Evolutionary conservation across 2,113 vertebrate species (phyloP), one percentile per base, ranked within the genome.

Genomic region (Lichenostomus cassidix): DNA sequence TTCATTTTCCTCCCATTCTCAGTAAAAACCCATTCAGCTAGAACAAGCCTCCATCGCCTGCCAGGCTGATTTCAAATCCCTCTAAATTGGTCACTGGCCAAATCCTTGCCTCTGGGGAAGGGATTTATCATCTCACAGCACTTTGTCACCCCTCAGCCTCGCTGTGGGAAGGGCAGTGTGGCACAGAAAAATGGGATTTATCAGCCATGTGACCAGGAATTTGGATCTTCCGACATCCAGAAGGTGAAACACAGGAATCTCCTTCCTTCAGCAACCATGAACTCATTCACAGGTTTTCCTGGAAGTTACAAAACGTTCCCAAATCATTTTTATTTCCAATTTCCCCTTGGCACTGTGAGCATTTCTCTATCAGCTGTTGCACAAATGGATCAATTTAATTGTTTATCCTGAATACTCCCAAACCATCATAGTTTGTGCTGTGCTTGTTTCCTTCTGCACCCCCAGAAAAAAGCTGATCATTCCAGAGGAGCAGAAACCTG

Each of bases 341-440:
- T 63, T 46, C 69, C 41, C 37, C 50, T 2, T 1, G 9, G 71
- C 31, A 8, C 24, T 1, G 2, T 2, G 1, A 15, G 12, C 2
- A 0, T 55, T 79, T 33, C 29, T 47, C 65, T 39, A 15, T 10
- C 7, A 22, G 9, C 80, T 39, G 16, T 8, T 20, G 35, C 67
- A 50, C 29, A n/a, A 35, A 31, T 1, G 15, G 27, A 52, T 68
- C 1, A 0, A 2, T 28, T 47, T 20, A 17, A 31, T 7, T 11
- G n/a, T 28, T 67, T 11, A 0, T 6, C 37, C 47, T 11, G 44
- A 28, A 3, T 1, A 0, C 25, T n/a, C 14, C n/a, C 46, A 27
- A 64, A 18, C 21, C 71, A 5, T 5, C 8, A 0, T 1, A 0
- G 5, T 0, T 12, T 8, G 46, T 5, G 3, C 42, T 16, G 7